Base-by-base conservation (phyloP, 2,113 vertebrate species). In the Lathamus discolor region DNA sequence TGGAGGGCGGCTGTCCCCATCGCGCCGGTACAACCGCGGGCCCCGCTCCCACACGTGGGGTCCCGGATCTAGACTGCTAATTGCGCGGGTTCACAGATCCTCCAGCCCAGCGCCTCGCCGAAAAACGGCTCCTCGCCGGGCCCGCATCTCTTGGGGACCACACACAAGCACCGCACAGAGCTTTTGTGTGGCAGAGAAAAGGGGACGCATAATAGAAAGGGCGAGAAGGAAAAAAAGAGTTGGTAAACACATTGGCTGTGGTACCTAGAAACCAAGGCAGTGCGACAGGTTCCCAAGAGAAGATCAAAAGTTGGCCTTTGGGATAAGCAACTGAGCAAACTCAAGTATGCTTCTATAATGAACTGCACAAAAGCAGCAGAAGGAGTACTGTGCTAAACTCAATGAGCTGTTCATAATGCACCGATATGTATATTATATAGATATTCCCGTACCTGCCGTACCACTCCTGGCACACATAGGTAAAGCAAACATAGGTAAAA, bases 141-240 rank as follows among this genome's bases (percentile, higher is more conserved):
- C 95, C 96, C 94, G 92, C 96, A 93, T 94, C 97, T 95, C 97
- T 48, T 10, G 91, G 96, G 96, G 98, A 98, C 98, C 98, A 98
- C 98, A 98, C 98, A 96, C 97, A 96, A 97, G 95, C 96, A 94
- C 43, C 35, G 86, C 78, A 5, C 93, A 82, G 93, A 63, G 95
- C 97, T 95, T 98, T 97, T 97, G 96, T 96, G 92, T 13, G n/a
- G 16, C 62, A 64, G 59, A 95, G 78, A 91, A 97, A 97, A 97
- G 93, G 79, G 61, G 85, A 88, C 9, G 1, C 85, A 96, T 28
- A 97, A 97, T 94, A 70, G 95, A 88, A 33, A 94, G 94, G 94
- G 95, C 92, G 91, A 97, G 95, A 94, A 95, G 62, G 94, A 96
- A 96, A 96, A 97, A 91, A 86, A 94, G 96, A 97, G 94, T 96